Evolutionary conservation across 2,797 vertebrate species (phyloP), one percentile per base, ranked within the genome.

Genomic region (Spinibarbus caldwelli): DNA sequence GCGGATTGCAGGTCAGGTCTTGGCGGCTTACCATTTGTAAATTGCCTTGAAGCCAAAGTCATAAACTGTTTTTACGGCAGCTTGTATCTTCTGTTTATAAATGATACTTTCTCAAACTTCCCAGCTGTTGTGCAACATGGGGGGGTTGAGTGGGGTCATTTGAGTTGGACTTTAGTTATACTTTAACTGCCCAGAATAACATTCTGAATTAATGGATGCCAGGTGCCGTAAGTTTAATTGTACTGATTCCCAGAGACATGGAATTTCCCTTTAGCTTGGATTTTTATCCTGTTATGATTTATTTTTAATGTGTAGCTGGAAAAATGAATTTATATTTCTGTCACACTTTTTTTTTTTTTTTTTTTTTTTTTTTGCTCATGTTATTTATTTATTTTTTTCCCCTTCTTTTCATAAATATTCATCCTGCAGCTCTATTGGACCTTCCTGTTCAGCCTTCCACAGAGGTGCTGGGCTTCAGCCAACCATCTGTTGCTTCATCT

Each of bases 401-500:
- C 52, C 3, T 23, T 59, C 11, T 23, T 93, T 88, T 91, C 92
- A 87, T 89, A 93, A 91, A 96, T 9, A 72, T 34, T 19, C 15
- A 41, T 49, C 34, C 92, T 89, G 3, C 91, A 99, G 97, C 96
- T 91, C 95, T 97, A 81, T 90, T 97, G 90, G 97, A 97, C 90
- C 96, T 97, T 86, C 97, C 96, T 1, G 92, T 97, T 86, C 96
- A 97, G 90, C 94, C 96, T 17, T 89, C 95, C 0, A 93, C 95
- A 0, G 98, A 99, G 84, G 96, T 98, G 73, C 89, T 98, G 91
- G 97, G 98, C n/a, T 99, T 99, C 67, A 91, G 96, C 49, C 97
- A 98, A 72, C 91, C 95, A 0, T 91, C 95, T 0, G 92, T 94
- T 83, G 86, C 93, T n/a, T 90, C 94, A 9, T 96, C 95, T 45